A percentile compares a stretch with the other conserved stretches of the same genome.
These are phyloP conservation scores for Eupithecia centaureata DNA, from an alignment of 2,888 invertebrate species.

Conservation along the genomic window DNA sequence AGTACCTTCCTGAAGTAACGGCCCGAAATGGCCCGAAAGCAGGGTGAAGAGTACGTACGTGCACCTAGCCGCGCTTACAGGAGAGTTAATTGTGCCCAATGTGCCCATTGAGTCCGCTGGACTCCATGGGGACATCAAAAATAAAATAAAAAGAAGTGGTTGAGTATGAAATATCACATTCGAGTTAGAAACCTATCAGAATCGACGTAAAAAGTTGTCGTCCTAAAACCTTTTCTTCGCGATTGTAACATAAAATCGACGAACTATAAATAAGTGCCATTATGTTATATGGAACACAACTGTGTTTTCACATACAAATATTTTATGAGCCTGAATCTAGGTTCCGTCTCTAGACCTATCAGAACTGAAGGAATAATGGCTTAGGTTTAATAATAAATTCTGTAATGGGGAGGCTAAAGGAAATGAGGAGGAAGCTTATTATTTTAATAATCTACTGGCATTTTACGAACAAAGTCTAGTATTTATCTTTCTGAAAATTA, in stretches of 20 bases:
- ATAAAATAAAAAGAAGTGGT: no score
- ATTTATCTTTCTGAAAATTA: no score
- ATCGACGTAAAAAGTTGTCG: no score
- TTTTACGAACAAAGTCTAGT: no score
- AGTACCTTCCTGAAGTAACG: no score
- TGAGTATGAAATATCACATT: background rate
- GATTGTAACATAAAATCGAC: conserved; percentile 27
- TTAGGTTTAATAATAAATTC: background rate
- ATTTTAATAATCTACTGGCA: background rate
- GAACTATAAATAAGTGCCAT: conserved; percentile 33
- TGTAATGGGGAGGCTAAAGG: background rate
- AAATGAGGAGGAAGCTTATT: background rate
- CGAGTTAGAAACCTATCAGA: background rate
- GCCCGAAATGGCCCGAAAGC: no score
- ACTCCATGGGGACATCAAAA: no score
- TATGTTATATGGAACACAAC: conserved; percentile 35
- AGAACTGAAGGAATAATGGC: background rate
- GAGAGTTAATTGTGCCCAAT: no score
- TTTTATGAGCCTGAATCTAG: conserved; percentile 37
- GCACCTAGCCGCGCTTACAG: no score
- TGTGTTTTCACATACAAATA: conserved; percentile 36
- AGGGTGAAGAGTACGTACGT: no score
- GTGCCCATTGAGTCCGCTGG: no score
- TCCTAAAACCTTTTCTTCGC: background rate
- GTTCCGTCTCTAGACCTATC: conserved; percentile 1